Percentiles rank a stretch among this genome's conserved stretches.
phyloP scores from a whole-genome alignment of 2,888 invertebrate species.

The Ceraclea dissimilis region DNA sequence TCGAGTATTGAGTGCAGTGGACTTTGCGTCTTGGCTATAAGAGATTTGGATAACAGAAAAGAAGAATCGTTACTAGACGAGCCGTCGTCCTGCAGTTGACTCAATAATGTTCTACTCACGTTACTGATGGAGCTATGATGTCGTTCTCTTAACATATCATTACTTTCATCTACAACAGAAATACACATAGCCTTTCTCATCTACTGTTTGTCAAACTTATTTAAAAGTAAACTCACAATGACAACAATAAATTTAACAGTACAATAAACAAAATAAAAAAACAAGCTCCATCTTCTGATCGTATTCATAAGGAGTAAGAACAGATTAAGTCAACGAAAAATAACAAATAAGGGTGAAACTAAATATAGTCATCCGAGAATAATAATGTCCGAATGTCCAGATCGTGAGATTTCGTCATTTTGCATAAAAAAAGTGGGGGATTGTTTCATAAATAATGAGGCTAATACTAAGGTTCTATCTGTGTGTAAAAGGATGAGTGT shows the following conservation, averaged over 20 bases:
- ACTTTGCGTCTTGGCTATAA: conserved; percentile 17
- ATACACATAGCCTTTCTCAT: neutral
- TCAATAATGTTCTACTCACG: conserved; percentile 43
- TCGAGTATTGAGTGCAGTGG: conserved; percentile 26
- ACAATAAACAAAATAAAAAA: neutral
- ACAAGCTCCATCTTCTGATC: neutral
- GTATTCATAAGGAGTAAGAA: neutral
- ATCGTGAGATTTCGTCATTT: too few relatives aligned
- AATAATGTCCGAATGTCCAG: neutral
- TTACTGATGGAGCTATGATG: conserved; percentile 38
- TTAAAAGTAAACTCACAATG: too few relatives aligned
- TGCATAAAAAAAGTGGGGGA: too few relatives aligned
- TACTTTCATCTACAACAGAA: conserved; percentile 37
- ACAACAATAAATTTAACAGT: too few relatives aligned
- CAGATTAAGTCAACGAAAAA: neutral
- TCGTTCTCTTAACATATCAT: conserved; percentile 36
- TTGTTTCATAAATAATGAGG: too few relatives aligned
- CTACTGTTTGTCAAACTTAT: too few relatives aligned
- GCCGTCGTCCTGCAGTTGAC: conserved; percentile 48
- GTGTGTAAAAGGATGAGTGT: too few relatives aligned
- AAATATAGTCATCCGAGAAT: neutral
- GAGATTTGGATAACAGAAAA: conserved; percentile 34
- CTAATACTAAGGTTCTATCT: too few relatives aligned
- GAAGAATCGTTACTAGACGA: conserved; percentile 48
- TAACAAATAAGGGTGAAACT: neutral